These are phyloP conservation scores for Trinorchestia longiramus DNA, from an alignment of 1,140 invertebrate species.

Conservation along the genomic window DNA sequence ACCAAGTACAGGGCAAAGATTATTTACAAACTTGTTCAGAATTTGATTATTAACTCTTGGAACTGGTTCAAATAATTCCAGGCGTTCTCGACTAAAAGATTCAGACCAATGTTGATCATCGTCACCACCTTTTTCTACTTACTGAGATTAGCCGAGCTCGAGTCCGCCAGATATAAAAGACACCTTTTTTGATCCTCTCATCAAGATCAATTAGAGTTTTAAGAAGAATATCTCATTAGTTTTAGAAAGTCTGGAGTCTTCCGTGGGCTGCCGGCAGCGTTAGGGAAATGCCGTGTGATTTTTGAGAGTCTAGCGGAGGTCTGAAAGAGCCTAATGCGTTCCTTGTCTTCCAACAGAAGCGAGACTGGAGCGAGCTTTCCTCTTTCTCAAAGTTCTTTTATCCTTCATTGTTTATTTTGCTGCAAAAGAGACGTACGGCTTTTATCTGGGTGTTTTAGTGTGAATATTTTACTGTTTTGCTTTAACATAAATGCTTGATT, in stretches of 20 bases:
- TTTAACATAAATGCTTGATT: background rate
- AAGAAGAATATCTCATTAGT: background rate
- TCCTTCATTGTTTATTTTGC: background rate
- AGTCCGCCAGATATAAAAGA: background rate
- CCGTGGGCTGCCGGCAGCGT: background rate
- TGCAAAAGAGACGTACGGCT: background rate
- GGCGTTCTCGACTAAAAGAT: background rate
- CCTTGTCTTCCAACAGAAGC: background rate
- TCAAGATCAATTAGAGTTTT: background rate
- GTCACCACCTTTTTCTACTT: background rate
- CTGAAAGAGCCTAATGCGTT: background rate
- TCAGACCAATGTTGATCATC: background rate
- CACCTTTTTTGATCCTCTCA: background rate
- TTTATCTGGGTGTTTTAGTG: background rate
- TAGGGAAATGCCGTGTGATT: constrained; percentile 6
- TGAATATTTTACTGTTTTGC: background rate
- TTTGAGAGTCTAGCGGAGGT: background rate
- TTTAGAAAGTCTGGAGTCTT: background rate
- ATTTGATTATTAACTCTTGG: background rate
- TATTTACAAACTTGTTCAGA: background rate
- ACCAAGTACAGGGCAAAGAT: background rate
- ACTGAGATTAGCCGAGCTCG: background rate
- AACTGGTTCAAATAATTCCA: background rate
- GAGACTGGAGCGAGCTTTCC: background rate
- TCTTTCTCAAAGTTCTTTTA: background rate